Base-by-base conservation (phyloP, 2,797 vertebrate genomes). In the Dryobates pubescens region DNA sequence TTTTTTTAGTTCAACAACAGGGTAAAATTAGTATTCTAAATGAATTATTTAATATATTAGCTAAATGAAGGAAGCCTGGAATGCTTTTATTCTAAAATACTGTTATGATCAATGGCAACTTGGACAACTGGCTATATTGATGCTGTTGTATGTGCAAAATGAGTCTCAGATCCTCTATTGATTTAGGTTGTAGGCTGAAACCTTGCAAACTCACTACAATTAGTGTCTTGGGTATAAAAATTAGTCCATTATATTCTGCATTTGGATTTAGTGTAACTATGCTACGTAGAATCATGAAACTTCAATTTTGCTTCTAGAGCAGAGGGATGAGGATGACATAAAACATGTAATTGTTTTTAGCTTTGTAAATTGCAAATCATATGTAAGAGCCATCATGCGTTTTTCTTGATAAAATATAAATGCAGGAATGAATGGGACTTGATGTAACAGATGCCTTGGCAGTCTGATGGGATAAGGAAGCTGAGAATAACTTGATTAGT, bases 141-240 rank as follows among this genome's bases (percentile, higher is more conserved):
- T 93, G 68, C 54, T 96, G 26, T 59, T 86, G 24, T 43, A 85
- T 13, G 24, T 67, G 22, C 56, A 88, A 59, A 89, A 57, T 73
- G 32, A 65, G 36, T 89, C 67, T 95, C 68, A 51, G 75, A 93
- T 94, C 45, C 83, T 95, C 54, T 29, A 67, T 57, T 95, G 80
- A 76, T 94, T 91, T 75, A 34, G 19, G 16, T 27, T 41, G 72
- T 90, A 94, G 86, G 76, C 69, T 59, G 77, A 96, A 80, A 82
- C 83, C 87, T 94, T 69, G 61, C 54, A 87, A 86, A 86, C 58
- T 43, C 56, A 53, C 63, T 77, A 47, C 59, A 91, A 6, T 83
- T 86, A 89, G 45, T 80, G 38, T 94, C 41, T 85, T 90, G 72
- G 45, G 70, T 34, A 72, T 92, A 91, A 89, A 85, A 89, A 29